A percentile compares a stretch with the other conserved stretches of the same genome.
Conservation (phyloP, 2,888 invertebrate species). For the Phragmatobia fuliginosa region DNA sequence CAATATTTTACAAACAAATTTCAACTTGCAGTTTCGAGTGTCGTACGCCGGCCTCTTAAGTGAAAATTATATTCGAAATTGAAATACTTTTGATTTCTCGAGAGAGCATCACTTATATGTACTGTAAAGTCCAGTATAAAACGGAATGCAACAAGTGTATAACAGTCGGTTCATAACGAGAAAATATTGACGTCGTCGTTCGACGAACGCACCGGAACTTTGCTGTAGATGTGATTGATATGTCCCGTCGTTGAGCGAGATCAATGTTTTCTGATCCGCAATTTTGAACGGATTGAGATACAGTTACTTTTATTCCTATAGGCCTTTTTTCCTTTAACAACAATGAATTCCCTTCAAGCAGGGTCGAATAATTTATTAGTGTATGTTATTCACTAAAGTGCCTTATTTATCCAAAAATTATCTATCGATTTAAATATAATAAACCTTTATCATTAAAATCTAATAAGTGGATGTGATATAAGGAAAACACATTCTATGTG, state of each 20-base stretch:
- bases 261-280: slow-evolving; percentile 37
- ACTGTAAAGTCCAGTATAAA: slow-evolving; percentile 16
- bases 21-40: no score
- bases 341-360: slow-evolving; percentile 20
- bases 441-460: not conserved
- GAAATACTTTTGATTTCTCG: not conserved
- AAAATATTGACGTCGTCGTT: slow-evolving; percentile 51
- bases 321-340: slow-evolving; percentile 20
- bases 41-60: no score
- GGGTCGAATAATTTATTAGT: slow-evolving; percentile 19
- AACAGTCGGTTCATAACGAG: slow-evolving; percentile 19
- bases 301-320: slow-evolving; percentile 30
- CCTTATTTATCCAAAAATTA: not conserved
- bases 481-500: not conserved
- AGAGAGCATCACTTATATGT: not conserved
- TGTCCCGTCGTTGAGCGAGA: slow-evolving; percentile 40
- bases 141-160: slow-evolving; percentile 44
- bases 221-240: slow-evolving; percentile 45
- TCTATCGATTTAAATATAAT: not conserved
- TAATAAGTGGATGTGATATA: no score
- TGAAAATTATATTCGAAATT: not conserved
- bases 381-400: not conserved
- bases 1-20: no score
- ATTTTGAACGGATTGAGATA: slow-evolving; percentile 35
- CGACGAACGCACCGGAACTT: slow-evolving; percentile 49